phyloP scores from a whole-genome alignment of 2,888 invertebrate species.

The Drosophila anomalata region DNA sequence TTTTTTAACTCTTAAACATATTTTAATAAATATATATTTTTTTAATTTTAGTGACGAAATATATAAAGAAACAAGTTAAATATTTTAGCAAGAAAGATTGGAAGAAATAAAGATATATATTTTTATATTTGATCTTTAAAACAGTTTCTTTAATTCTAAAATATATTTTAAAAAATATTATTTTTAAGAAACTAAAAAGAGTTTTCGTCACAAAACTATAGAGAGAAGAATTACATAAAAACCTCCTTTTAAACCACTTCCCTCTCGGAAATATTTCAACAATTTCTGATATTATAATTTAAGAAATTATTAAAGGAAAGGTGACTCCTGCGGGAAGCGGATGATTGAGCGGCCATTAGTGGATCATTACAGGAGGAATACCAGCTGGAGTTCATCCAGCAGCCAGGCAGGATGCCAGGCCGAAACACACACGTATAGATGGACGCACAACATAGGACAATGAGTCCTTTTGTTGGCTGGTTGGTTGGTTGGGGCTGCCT shows the following conservation, averaged over 20 bases:
- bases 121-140: too few species aligned
- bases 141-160: too few species aligned
- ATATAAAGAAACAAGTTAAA: too few species aligned
- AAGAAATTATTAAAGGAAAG: neutral
- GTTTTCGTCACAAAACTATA: too few species aligned
- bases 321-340: conserved; percentile 23
- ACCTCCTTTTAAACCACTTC: neutral
- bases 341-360: conserved; percentile 51
- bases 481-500: neutral
- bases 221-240: too few species aligned
- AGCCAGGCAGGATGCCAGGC: conserved; percentile 10
- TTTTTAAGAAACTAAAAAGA: too few species aligned
- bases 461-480: conserved; percentile 15
- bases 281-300: neutral
- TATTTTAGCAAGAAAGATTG: too few species aligned
- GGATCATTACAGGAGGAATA: conserved; percentile 51
- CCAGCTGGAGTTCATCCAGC: conserved; percentile 21
- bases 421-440: neutral
- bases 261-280: neutral
- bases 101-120: too few species aligned
- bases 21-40: too few species aligned
- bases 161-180: too few species aligned
- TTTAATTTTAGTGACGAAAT: too few species aligned
- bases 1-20: too few species aligned
- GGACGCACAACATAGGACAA: conserved; percentile 15